Conservation (phyloP, 2,888 invertebrate species). For the Synergus laeviventris region DNA sequence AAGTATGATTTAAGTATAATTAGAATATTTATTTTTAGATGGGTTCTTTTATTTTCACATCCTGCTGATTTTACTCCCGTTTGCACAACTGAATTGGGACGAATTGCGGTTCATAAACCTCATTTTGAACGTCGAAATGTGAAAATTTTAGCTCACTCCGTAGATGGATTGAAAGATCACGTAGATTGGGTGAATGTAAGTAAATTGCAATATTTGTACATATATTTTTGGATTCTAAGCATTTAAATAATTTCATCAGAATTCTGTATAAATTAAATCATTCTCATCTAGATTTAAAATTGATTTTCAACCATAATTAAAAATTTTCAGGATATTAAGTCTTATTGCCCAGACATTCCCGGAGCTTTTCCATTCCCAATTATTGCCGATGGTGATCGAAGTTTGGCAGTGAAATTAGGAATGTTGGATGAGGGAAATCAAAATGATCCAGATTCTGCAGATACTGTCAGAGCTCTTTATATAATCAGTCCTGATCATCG, state of each 20-base stretch:
- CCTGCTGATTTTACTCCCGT: constrained; percentile 94
- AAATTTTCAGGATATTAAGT: constrained; percentile 80
- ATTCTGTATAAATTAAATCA: neutral
- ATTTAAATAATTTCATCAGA: constrained; percentile 3
- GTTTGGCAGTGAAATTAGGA: constrained; percentile 84
- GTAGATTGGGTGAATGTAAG: constrained; percentile 85
- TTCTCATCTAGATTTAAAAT: constrained; percentile 4
- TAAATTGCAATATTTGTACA: constrained; percentile 29
- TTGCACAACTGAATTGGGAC: constrained; percentile 91
- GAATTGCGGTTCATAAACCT: constrained; percentile 83
- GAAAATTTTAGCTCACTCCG: constrained; percentile 88
- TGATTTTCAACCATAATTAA: neutral
- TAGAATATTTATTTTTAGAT: constrained; percentile 76
- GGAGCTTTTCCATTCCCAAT: constrained; percentile 89
- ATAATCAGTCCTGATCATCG: constrained; percentile 89
- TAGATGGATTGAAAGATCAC: constrained; percentile 86
- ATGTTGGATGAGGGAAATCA: constrained; percentile 88
- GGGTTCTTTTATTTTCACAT: constrained; percentile 93
- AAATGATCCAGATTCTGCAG: constrained; percentile 81
- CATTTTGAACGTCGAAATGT: constrained; percentile 84
- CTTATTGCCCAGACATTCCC: constrained; percentile 83
- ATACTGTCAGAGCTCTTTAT: constrained; percentile 87
- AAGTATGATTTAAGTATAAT: neutral
- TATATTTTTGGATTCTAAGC: constrained; percentile 1
- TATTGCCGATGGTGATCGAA: constrained; percentile 85